phyloP scores from a whole-genome alignment of 1,140 invertebrate species.

The Teleopsis dalmanni region DNA sequence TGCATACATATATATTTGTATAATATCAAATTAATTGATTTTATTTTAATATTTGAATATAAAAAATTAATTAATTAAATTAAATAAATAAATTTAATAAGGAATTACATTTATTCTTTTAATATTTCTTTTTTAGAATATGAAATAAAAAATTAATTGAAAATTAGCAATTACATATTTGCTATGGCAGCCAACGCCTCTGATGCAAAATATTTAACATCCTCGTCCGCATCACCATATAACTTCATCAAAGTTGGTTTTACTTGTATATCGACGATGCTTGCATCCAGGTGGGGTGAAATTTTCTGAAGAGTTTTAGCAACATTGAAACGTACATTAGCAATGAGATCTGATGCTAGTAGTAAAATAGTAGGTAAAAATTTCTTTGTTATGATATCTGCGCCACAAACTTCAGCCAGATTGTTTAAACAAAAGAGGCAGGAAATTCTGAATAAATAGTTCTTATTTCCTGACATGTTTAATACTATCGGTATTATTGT shows the following conservation, averaged over 20 bases:
- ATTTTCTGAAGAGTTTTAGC: conserved; percentile 96
- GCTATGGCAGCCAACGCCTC: conserved; percentile 87
- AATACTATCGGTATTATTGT: conserved; percentile 96
- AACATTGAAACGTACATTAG: conserved; percentile 99
- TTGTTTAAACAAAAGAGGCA: conserved; percentile 98
- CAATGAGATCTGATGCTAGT: conserved; percentile 91
- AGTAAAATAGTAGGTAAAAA: conserved; percentile 92
- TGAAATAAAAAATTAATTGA: too few species aligned
- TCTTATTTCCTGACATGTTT: conserved; percentile 86
- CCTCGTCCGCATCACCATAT: conserved; percentile 87
- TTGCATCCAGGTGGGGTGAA: conserved; percentile 80
- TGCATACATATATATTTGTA: too few species aligned
- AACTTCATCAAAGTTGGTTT: conserved; percentile 94
- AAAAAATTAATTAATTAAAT: too few species aligned
- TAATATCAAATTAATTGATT: too few species aligned
- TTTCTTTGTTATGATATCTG: conserved; percentile 84
- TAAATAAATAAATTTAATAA: too few species aligned
- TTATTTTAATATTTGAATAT: too few species aligned
- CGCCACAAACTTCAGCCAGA: conserved; percentile 88
- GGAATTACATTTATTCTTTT: too few species aligned
- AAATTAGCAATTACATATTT: conserved; percentile 22
- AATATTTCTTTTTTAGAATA: too few species aligned
- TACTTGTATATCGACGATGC: conserved; percentile 78
- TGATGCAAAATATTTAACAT: conserved; percentile 96
- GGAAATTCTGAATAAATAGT: conserved; percentile 98